Base-by-base conservation (phyloP, 2,113 vertebrate species). In the Felis chaus region DNA sequence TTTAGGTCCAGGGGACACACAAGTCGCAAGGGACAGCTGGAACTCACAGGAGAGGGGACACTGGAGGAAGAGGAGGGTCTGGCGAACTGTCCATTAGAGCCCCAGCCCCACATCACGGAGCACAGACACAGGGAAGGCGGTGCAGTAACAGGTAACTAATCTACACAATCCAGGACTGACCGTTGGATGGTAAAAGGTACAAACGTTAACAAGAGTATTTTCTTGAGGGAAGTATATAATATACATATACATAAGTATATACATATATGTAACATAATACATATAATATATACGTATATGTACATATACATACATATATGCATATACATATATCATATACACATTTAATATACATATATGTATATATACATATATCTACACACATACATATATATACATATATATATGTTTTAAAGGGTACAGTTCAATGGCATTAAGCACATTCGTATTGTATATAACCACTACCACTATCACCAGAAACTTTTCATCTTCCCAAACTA, bases 281-380 rank as follows among this genome's bases (percentile, higher is more conserved):
- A 45, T 45, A 45, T 45, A 45, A 45, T 45, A 45, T 45, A 45
- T 45, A 45, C 8, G 45, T 45, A 45, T 45, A 45, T 45, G 9
- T 9, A 45, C 7, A 45, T 9, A 45, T 45, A 45, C 45, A 45
- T 45, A 45, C 8, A 45, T 45, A 45, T 45, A 45, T 9, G 1
- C 45, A 45, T 9, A 45, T 9, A 45, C 45, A 45, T 45, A 45
- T 7, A 41, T 41, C 41, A 41, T 41, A 41, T 7, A 41, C 1
- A 41, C 45, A 45, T 45, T 8, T 45, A 45, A 45, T 45, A 45
- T 45, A 45, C 45, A 45, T 9, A 45, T 45, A 45, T 9, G 7
- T 8, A 7, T 9, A 45, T 45, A 45, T 1, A 9, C 1, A 45
- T 45, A 45, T 45, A 1, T 0, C 9, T 0, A 45, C 7, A 45